Evolutionary conservation across 2,797 vertebrate genomes (phyloP).

Genomic region (Aulostomus chinensis): DNA sequence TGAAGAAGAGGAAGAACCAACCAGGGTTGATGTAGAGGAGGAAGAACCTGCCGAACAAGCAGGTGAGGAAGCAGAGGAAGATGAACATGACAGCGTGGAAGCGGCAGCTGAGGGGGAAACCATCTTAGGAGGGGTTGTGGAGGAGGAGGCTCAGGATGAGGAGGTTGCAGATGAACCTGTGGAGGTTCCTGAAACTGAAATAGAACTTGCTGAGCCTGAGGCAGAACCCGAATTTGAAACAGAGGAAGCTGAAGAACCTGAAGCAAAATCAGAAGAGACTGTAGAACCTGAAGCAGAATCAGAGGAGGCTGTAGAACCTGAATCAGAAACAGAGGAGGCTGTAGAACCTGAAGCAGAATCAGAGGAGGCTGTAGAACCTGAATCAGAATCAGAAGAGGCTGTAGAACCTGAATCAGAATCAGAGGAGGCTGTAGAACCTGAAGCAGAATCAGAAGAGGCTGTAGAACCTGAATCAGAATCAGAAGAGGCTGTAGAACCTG

Average conservation of each 20-base stretch:
- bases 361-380: background rate
- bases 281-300: background rate
- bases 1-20: constrained; percentile 18
- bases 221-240: background rate
- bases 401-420: background rate
- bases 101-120: background rate
- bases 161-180: background rate
- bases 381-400: constrained; percentile 1
- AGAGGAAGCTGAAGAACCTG: background rate
- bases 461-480: constrained; percentile 3
- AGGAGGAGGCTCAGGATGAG: background rate
- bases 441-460: background rate
- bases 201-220: background rate
- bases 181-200: background rate
- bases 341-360: constrained; percentile 12
- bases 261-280: too few relatives aligned
- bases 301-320: background rate
- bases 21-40: constrained; percentile 12
- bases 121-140: background rate
- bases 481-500: too few relatives aligned
- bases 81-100: constrained; percentile 8
- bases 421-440: constrained; percentile 3
- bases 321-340: background rate
- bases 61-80: constrained; percentile 14
- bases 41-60: constrained; percentile 16